phyloP scores from a whole-genome alignment of 64 coral and sea anemone species.

The Stichodactyla mertensii region DNA sequence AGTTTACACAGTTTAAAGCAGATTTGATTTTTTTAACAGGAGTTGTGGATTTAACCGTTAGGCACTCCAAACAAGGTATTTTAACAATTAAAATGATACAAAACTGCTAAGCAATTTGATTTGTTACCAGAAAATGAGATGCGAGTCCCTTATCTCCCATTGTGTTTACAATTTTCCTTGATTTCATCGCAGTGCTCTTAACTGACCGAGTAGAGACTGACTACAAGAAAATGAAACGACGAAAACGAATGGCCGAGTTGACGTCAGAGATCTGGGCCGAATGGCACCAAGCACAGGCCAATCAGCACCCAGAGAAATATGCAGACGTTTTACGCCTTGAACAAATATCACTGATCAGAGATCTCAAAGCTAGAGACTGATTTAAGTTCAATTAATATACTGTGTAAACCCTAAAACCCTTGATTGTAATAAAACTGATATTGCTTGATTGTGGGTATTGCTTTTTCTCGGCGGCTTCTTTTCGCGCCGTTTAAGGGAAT shows the following conservation, averaged over 20 bases:
- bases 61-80: slow-evolving; percentile 62
- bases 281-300: slow-evolving; percentile 78
- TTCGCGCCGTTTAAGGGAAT: too few relatives aligned
- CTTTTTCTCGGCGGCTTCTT: too few relatives aligned
- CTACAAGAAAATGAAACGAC: slow-evolving; percentile 60
- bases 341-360: slow-evolving; percentile 3
- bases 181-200: slow-evolving; percentile 40
- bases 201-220: slow-evolving; percentile 63
- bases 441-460: not conserved
- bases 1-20: not conserved
- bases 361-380: not conserved
- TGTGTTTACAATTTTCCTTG: not conserved
- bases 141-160: too few relatives aligned
- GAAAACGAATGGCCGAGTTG: slow-evolving; percentile 69
- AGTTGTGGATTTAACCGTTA: slow-evolving; percentile 55
- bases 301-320: slow-evolving; percentile 57
- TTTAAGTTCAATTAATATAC: not conserved
- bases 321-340: slow-evolving; percentile 48
- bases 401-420: not conserved
- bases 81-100: not conserved
- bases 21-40: slow-evolving; percentile 27
- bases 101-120: too few relatives aligned
- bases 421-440: not conserved
- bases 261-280: slow-evolving; percentile 77
- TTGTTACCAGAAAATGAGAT: too few relatives aligned